These are phyloP conservation scores for Harpalus rufipes DNA, from an alignment of 2,888 invertebrate genomes.

Conservation along the genomic window DNA sequence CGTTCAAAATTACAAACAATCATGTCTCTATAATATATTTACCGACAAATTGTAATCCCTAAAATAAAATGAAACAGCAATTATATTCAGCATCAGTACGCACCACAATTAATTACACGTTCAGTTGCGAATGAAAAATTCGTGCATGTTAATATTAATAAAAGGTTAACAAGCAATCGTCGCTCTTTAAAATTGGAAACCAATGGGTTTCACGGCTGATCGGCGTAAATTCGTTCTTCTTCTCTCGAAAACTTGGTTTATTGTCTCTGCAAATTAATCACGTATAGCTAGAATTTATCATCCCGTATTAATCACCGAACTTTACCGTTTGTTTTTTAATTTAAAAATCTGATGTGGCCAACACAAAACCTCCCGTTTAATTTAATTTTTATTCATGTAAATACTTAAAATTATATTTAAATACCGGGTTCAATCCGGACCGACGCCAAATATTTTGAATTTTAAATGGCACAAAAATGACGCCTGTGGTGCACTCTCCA, in stretches of 20 bases:
- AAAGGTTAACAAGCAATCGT: constrained; percentile 32
- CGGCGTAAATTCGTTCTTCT: background rate
- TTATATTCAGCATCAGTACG: background rate
- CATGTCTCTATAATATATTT: background rate
- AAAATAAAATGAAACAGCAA: background rate
- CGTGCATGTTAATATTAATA: constrained; percentile 37
- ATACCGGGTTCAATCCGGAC: too few relatives aligned
- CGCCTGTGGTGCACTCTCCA: too few relatives aligned
- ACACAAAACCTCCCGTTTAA: too few relatives aligned
- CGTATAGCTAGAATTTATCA: too few relatives aligned
- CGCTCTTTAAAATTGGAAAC: constrained; percentile 25
- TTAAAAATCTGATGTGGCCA: too few relatives aligned
- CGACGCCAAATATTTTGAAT: too few relatives aligned
- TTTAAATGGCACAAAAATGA: too few relatives aligned
- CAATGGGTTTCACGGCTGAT: constrained; percentile 38
- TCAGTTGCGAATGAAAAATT: constrained; percentile 14
- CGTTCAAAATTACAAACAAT: background rate
- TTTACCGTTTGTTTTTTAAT: too few relatives aligned
- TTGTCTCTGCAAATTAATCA: too few relatives aligned
- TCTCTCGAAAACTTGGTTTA: constrained; percentile 14
- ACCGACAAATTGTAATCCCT: background rate
- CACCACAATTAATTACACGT: constrained; percentile 11
- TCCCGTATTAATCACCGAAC: too few relatives aligned
- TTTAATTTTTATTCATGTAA: too few relatives aligned
- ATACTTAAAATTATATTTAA: too few relatives aligned